phyloP scores from a whole-genome alignment of 2,888 invertebrate species.

The Eugnorisma glareosa region DNA sequence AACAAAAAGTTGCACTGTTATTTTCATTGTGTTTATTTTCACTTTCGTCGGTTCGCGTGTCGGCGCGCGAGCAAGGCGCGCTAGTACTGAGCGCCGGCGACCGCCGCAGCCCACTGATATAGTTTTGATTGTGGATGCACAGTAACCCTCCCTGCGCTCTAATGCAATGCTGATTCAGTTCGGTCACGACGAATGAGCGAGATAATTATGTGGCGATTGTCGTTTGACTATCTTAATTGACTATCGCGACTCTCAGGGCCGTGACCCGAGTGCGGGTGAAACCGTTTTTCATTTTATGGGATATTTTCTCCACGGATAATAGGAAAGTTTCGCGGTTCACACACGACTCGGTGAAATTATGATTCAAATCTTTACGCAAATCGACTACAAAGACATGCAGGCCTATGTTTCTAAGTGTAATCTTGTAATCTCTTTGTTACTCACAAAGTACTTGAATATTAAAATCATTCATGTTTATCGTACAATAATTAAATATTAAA shows the following conservation, averaged over 20 bases:
- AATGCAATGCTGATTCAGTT: slow-evolving; percentile 87
- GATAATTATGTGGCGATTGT: slow-evolving; percentile 88
- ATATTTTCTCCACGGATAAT: slow-evolving; percentile 84
- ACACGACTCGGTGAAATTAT: slow-evolving; percentile 68
- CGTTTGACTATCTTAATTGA: slow-evolving; percentile 88
- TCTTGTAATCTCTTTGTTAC: slow-evolving; percentile 47
- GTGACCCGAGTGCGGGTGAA: slow-evolving; percentile 87
- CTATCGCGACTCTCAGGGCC: slow-evolving; percentile 86
- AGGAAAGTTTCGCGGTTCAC: slow-evolving; percentile 77
- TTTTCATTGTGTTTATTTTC: slow-evolving; percentile 84
- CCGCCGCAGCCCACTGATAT: slow-evolving; percentile 83
- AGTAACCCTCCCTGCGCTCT: slow-evolving; percentile 87
- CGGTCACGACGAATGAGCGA: slow-evolving; percentile 89
- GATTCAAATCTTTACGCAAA: slow-evolving; percentile 68
- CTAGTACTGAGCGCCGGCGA: slow-evolving; percentile 85
- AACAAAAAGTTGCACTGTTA: slow-evolving; percentile 83
- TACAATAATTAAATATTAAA: slow-evolving; percentile 41
- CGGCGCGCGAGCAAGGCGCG: slow-evolving; percentile 81
- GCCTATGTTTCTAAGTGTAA: slow-evolving; percentile 47
- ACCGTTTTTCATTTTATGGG: slow-evolving; percentile 86
- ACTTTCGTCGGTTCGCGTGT: slow-evolving; percentile 85
- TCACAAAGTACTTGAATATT: slow-evolving; percentile 19
- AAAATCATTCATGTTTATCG: slow-evolving; percentile 38
- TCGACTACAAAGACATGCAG: slow-evolving; percentile 56
- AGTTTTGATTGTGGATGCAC: slow-evolving; percentile 89